Evolutionary conservation across 2,888 invertebrate species (phyloP).

Genomic region (Trachelus tabidus): DNA sequence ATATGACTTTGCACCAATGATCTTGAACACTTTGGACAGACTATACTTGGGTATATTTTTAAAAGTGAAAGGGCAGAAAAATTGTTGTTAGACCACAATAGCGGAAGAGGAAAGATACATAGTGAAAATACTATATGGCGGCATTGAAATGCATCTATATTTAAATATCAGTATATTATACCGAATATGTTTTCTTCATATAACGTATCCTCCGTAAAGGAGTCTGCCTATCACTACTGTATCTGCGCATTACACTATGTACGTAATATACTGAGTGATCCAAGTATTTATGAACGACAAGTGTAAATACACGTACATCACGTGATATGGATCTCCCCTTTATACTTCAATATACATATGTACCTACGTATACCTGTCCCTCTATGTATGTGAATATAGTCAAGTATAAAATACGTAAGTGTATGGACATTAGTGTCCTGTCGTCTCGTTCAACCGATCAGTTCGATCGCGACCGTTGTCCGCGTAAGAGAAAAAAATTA

Average conservation of each 20-base stretch:
- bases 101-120: neutral
- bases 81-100: neutral
- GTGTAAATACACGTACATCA: neutral
- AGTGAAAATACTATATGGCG: neutral
- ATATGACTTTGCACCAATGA: neutral
- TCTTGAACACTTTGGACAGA: neutral
- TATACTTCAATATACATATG: neutral
- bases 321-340: neutral
- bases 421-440: conserved; percentile 44
- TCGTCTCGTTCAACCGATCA: conserved; percentile 54
- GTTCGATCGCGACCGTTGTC: conserved; percentile 52
- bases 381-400: conserved; percentile 1
- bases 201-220: neutral
- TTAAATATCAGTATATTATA: neutral
- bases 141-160: neutral
- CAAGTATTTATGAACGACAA: neutral
- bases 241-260: neutral
- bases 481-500: conserved; percentile 23
- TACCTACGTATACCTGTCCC: neutral
- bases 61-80: neutral
- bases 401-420: neutral
- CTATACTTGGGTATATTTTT: neutral
- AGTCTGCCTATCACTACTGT: neutral
- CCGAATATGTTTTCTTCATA: neutral
- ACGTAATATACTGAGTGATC: neutral